Conservation (phyloP, 2,888 invertebrate genomes). For the Brachypalpus laphriformis region DNA sequence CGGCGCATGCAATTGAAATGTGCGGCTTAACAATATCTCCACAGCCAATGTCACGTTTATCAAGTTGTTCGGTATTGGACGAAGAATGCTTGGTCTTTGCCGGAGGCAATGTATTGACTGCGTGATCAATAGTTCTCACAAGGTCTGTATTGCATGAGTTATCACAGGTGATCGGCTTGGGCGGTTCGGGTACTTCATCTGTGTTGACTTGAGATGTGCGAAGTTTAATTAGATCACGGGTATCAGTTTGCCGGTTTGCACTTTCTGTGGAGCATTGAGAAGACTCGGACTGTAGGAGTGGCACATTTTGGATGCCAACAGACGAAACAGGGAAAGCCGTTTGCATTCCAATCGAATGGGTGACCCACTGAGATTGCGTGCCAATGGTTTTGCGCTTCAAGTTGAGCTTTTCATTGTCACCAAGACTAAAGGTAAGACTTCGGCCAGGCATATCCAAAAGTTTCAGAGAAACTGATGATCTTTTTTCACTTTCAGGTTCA, state of each 20-base stretch:
- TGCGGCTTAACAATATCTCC: conserved; percentile 84
- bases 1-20: conserved; percentile 83
- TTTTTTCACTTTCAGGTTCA: conserved; percentile 75
- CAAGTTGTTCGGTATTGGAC: conserved; percentile 81
- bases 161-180: conserved; percentile 67
- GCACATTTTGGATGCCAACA: conserved; percentile 77
- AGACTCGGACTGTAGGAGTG: conserved; percentile 75
- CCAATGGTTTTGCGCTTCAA: conserved; percentile 80
- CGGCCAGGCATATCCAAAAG: conserved; percentile 82
- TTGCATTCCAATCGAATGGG: conserved; percentile 78
- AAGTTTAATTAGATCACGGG: conserved; percentile 79
- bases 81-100: conserved; percentile 76
- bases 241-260: conserved; percentile 82
- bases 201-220: conserved; percentile 77
- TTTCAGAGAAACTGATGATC: conserved; percentile 81
- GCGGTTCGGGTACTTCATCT: conserved; percentile 77
- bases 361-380: conserved; percentile 77
- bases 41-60: conserved; percentile 84
- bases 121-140: conserved; percentile 75
- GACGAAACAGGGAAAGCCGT: conserved; percentile 76
- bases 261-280: conserved; percentile 78
- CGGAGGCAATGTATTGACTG: conserved; percentile 76
- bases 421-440: conserved; percentile 86
- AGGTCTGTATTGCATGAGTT: conserved; percentile 77
- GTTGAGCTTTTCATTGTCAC: conserved; percentile 84